Percentiles rank a stretch among this genome's conserved stretches.
These are phyloP conservation scores for Gallinago jamesoni DNA, from an alignment of 2,113 vertebrate genomes.

Conservation along the genomic window DNA sequence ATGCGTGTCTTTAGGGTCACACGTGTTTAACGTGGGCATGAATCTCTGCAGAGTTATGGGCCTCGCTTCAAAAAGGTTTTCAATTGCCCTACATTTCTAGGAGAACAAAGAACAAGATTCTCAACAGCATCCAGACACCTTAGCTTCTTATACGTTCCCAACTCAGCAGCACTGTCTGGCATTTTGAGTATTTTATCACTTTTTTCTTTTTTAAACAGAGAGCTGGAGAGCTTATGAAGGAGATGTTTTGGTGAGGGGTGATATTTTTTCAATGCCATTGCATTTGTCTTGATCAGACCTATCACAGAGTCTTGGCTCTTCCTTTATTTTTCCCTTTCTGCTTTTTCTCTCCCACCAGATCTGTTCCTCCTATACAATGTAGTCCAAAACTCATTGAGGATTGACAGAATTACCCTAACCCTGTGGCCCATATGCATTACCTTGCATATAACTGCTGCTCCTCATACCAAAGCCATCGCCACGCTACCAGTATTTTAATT, in stretches of 20 bases:
- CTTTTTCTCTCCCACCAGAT: background rate
- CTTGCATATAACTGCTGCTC: background rate
- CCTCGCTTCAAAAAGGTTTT: background rate
- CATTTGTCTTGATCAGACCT: background rate
- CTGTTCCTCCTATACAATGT: background rate
- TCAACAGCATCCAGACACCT: background rate
- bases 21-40: rapidly evolving
- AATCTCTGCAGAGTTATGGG: background rate
- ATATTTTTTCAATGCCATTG: background rate
- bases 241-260: background rate
- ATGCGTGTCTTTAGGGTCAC: background rate
- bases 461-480: background rate
- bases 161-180: background rate
- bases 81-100: background rate
- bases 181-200: background rate
- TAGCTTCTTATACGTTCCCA: background rate
- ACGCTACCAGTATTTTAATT: background rate
- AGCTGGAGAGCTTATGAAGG: background rate
- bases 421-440: background rate
- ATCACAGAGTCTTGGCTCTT: background rate
- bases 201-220: background rate
- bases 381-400: background rate
- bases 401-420: background rate
- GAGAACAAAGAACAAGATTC: background rate
- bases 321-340: background rate